Evolutionary conservation across 2,888 invertebrate species (phyloP).

Genomic region (Argyra leucocephala): DNA sequence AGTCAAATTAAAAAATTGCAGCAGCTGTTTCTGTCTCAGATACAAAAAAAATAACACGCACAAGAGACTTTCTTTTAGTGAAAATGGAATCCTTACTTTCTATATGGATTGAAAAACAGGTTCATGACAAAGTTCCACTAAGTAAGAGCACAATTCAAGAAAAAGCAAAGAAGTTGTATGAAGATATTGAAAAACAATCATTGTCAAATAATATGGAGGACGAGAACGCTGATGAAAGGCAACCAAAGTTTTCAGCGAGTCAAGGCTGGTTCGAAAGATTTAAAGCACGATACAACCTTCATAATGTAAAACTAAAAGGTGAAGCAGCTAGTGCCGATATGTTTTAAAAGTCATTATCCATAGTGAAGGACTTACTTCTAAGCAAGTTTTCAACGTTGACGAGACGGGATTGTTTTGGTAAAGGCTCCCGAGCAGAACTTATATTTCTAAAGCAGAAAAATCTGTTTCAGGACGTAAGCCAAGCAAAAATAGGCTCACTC

Average conservation of each 20-base stretch:
- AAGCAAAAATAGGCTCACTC: no score
- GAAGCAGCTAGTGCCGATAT: no score
- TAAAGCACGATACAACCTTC: slow-evolving; percentile 17
- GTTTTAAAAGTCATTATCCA: no score
- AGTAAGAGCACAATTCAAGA: slow-evolving; percentile 21
- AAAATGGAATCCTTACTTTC: slow-evolving; percentile 18
- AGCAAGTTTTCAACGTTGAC: no score
- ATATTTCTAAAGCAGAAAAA: no score
- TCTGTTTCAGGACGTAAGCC: no score
- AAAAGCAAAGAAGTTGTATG: slow-evolving; percentile 21
- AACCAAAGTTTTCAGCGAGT: slow-evolving; percentile 13
- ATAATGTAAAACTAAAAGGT: slow-evolving; percentile 15
- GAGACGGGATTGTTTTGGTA: no score
- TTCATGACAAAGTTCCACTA: slow-evolving; percentile 17
- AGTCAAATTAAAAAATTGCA: slow-evolving; percentile 17
- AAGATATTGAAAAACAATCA: slow-evolving; percentile 13
- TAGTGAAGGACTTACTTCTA: no score
- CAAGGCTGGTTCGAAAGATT: slow-evolving; percentile 27
- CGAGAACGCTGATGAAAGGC: no score
- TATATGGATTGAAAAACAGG: slow-evolving; percentile 21
- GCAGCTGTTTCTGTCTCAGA: slow-evolving; percentile 7
- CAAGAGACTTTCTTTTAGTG: slow-evolving; percentile 17
- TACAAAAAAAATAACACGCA: not conserved
- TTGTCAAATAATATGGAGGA: no score
- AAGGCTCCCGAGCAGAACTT: no score